Evolutionary conservation across 2,797 vertebrate genomes (phyloP), one percentile per base, ranked within the genome.

Genomic region (Mormyrus proboscirostris): DNA sequence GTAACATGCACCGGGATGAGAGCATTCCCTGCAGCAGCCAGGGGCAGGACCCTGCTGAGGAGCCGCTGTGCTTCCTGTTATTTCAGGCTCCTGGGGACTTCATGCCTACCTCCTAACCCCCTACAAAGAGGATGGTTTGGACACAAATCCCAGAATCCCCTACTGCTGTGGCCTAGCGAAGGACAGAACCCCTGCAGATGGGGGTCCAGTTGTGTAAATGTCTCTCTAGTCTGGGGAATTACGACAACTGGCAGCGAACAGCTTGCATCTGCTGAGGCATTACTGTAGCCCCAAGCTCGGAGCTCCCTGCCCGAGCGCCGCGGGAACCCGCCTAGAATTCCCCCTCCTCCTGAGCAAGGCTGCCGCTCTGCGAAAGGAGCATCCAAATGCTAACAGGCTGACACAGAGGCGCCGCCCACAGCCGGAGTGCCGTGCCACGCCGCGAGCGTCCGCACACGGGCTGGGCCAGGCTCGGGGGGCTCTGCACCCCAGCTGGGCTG

Each of bases 401-500:
- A 79, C 16, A 19, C 73, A 47, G 73, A n/a, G 19, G 73, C 33
- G 2, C 73, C 14, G 73, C 73, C 73, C 73, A 44, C 73, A 44
- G 14, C 5, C 29, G 2, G 69, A 41, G 69, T 4, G 5, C 55
- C 19, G 7, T 22, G n/a, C 19, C 57, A 22, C 33, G 69, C 29
- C 38, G 73, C 25, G 38, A 19, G 16, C 41, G 73, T 47, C 73
- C 6, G 38, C 73, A 47, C 38, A 41, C n/a, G 41, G 73, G 38
- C 38, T 14, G 73, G 73, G 41, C 73, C 12, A 57, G 44, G 9
- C 50, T 90, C 86, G 93, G 92, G 95, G 95, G 94, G 93, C 94
- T 94, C 93, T 92, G 8, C 94, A 91, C 90, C 92, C 94, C 91
- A 94, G 92, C 94, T 92, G 94, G 91, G 92, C 92, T 92, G 92